These are phyloP conservation scores for Pavo muticus DNA, from an alignment of 2,113 vertebrate genomes.

Conservation along the genomic window DNA sequence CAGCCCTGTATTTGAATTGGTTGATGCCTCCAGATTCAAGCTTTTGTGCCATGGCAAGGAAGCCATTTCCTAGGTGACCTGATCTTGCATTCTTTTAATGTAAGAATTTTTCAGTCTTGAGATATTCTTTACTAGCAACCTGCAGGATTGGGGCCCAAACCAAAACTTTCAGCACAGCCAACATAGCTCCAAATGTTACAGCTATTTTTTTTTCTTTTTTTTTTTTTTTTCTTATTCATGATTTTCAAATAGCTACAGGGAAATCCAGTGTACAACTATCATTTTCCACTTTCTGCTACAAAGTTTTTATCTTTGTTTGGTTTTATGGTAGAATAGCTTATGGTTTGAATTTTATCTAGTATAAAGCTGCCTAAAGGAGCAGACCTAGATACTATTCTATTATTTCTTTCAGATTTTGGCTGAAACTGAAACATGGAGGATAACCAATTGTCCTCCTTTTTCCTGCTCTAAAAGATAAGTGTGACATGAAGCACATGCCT, in stretches of 20 bases:
- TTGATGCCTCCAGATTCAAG: background rate
- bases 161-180: background rate
- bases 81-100: background rate
- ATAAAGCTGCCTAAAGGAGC: constrained; percentile 44
- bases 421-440: constrained; percentile 38
- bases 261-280: constrained; percentile 1
- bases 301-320: constrained; percentile 45
- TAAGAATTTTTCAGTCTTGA: background rate
- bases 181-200: background rate
- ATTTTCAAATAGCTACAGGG: background rate
- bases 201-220: background rate
- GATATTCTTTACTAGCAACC: background rate
- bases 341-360: constrained; percentile 61
- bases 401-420: constrained; percentile 60
- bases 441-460: constrained; percentile 66
- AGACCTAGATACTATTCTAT: background rate
- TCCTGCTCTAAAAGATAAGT: constrained; percentile 66
- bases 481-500: constrained; percentile 70
- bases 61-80: background rate
- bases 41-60: background rate
- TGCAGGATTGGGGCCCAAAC: background rate
- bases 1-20: background rate
- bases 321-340: constrained; percentile 39
- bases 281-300: constrained; percentile 45
- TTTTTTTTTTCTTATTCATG: constrained; percentile 11